These are phyloP conservation scores for Naso thynnoides DNA, from an alignment of 2,797 vertebrate species.

Conservation along the genomic window DNA sequence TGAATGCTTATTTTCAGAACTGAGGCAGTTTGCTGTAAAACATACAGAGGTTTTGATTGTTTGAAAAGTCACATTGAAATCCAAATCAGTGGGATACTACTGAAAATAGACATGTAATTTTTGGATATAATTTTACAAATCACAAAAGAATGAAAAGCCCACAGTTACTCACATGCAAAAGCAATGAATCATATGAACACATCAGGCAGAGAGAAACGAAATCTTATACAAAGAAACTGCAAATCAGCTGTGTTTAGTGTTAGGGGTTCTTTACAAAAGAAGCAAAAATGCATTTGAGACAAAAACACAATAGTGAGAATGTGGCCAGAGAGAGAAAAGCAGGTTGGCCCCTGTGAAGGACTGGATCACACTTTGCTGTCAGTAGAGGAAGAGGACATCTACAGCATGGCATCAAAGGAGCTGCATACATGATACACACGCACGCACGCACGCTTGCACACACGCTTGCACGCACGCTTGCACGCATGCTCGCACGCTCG, in stretches of 20 bases:
- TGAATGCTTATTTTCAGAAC: slow-evolving; percentile 2
- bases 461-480: neutral
- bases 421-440: neutral
- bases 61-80: slow-evolving; percentile 6
- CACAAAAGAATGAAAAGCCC: neutral
- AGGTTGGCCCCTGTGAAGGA: slow-evolving; percentile 16
- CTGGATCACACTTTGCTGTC: slow-evolving; percentile 42
- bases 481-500: neutral
- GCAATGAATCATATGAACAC: neutral
- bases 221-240: neutral
- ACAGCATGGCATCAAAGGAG: slow-evolving; percentile 31
- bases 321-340: slow-evolving; percentile 25
- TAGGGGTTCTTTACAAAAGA: too few species aligned
- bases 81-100: slow-evolving; percentile 8
- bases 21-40: slow-evolving; percentile 14
- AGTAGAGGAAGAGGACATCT: slow-evolving; percentile 43
- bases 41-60: neutral
- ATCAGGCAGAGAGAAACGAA: slow-evolving; percentile 15
- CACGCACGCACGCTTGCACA: neutral
- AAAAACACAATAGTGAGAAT: too few species aligned
- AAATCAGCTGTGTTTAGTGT: too few species aligned
- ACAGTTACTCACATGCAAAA: slow-evolving; percentile 1
- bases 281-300: too few species aligned
- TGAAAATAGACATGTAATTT: slow-evolving; percentile 6
- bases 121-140: neutral